Base-by-base conservation (phyloP, 2,113 vertebrate species). In the Scopus umbretta region DNA sequence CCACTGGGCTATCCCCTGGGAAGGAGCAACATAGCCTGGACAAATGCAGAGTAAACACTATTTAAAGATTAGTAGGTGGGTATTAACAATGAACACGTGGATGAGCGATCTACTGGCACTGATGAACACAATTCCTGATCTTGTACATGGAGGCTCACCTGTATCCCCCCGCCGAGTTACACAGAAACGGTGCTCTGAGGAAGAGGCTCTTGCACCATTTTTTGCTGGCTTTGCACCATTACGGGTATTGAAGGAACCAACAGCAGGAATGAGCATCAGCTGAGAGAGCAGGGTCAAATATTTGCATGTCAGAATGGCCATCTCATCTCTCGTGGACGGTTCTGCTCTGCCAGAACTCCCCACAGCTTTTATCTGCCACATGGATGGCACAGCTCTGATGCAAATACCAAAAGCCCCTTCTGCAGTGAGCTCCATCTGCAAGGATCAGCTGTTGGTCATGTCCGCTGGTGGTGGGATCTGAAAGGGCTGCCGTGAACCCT, bases 151-250 rank as follows among this genome's bases (percentile, higher is more conserved):
- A 43, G 22, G 15, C n/a, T n/a, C 61, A 14, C 14, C 42, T 55
- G 5, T 73, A 16, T 56, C 18, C 15, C 16, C 25, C 10, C 0
- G 0, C 9, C 0, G 2, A 20, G 19, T 18, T 18, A 7, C 10
- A 4, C 8, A 47, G 62, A 56, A 43, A 47, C 2, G n/a, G 10
- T 47, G 83, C 80, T 68, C 29, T 53, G 52, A 47, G 47, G 38
- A 75, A 59, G 29, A 70, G 27, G 78, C 30, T 36, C 13, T 40
- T n/a, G 27, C 45, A 38, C 42, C 8, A 0, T 49, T 86, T 79
- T 42, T 52, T 25, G 55, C 2, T 55, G 62, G 26, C 13, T 83
- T 82, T 86, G 49, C 32, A 25, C 32, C 22, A 2, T 47, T 38
- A 11, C 3, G 5, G 7, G 5, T 19, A 9, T 49, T 36, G 58